Base-by-base conservation (phyloP, 2,888 invertebrate species). In the Drosophila tanythrix region DNA sequence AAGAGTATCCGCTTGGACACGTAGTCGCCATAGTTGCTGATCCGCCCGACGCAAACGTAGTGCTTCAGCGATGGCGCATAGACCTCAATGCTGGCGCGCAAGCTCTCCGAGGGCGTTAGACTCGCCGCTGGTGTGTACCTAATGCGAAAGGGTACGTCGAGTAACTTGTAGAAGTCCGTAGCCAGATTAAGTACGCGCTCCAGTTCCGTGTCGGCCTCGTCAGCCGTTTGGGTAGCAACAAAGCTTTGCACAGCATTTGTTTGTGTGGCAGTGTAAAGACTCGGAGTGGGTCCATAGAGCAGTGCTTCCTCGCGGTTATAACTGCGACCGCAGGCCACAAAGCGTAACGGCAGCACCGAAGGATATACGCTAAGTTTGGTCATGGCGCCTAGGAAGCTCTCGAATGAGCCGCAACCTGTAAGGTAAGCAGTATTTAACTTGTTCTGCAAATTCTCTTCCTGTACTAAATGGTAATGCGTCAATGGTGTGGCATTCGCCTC, bases 1-100 rank as follows among this genome's bases (percentile, higher is more conserved):
- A 97, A 96, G 86, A 96, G 93, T 52, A 98, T 93, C 68, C 98
- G 94, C 92, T 97, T 97, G 81, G 97, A 96, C 35, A 97, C 94
- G 90, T 95, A 98, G 84, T 96, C 95, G 13, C 95, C 95, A 85
- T 95, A 96, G 52, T 96, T 90, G 27, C 97, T 96, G 46, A 98
- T 90, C 92, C 95, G 94, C 0, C 96, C 97, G 48, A 97, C 95
- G 93, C 96, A 96, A 18, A 97, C 91, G 89, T 96, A 97, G 15
- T 93, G 92, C 40, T 95, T 92, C 18, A 94, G 91, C 75, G 94
- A 94, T 13, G 94, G 94, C 1, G 97, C 97, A 94, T 95, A 97
- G 94, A 97, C 95, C 93, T 97, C 96, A 78, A 97, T 94, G 3
- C 94, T 94, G 1, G 96, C 93, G 74, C 96, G 94, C 35, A 96